Evolutionary conservation across 2,888 invertebrate genomes (phyloP).

Genomic region (Limenitis camilla): DNA sequence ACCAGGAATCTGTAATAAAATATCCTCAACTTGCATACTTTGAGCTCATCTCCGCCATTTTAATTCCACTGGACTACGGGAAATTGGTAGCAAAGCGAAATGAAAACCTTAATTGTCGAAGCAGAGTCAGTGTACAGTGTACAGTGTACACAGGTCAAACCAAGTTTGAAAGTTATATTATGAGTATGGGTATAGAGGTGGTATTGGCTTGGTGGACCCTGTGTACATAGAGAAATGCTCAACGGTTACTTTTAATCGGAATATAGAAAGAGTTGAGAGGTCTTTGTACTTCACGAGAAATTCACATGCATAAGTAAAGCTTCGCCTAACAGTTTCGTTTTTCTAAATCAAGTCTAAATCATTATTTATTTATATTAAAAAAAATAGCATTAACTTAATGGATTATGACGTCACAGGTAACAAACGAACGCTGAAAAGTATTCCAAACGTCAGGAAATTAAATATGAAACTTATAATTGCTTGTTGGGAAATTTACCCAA

Average conservation of each 20-base stretch:
- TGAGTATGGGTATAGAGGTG: constrained; percentile 8
- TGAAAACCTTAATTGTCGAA: constrained; percentile 32
- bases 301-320: no score
- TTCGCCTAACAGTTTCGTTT: no score
- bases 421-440: no score
- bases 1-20: no score
- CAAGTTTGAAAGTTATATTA: constrained; percentile 11
- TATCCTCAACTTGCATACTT: constrained; percentile 6
- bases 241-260: constrained; percentile 25
- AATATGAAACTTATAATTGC: no score
- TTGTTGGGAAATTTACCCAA: no score
- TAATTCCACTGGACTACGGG: constrained; percentile 25
- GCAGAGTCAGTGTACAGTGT: constrained; percentile 12
- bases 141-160: constrained; percentile 1
- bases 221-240: constrained; percentile 16
- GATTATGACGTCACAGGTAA: no score
- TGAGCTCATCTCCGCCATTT: constrained; percentile 27
- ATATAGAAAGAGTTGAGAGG: constrained; percentile 5
- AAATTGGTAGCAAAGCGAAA: constrained; percentile 31
- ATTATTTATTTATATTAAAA: no score
- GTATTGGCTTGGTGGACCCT: background rate
- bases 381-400: no score
- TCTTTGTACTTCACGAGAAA: no score
- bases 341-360: no score
- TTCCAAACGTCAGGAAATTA: no score